Evolutionary conservation across 2,797 vertebrate species (phyloP), one percentile per base, ranked within the genome.

Genomic region (Vespertilio murinus): DNA sequence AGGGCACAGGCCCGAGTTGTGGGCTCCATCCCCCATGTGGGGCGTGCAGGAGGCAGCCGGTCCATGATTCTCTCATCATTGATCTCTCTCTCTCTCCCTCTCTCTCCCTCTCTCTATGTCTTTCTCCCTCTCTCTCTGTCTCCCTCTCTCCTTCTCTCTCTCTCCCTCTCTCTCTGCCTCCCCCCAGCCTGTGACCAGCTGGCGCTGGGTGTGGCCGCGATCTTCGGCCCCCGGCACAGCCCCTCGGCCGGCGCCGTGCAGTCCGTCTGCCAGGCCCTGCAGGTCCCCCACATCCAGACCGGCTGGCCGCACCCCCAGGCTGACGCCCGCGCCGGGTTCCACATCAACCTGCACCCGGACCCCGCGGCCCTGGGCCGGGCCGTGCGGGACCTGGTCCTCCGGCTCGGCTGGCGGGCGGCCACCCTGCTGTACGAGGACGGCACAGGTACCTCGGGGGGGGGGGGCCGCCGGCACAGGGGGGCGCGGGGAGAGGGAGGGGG

Each of bases 361-460:
- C 99, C 99, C 65, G 97, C 99, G 74, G 99, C 99, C 92, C 99
- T 99, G 97, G 99, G 99, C 98, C 98, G 99, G 73, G 99, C 99
- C 0, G 98, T 99, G 93, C 97, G 99, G 97, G 99, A 99, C 96
- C 98, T 99, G 42, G 99, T 99, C 93, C 99, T 99, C 88, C 99
- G 98, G 96, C 99, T 99, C 98, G 99, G 99, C 96, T 99, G 99
- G 99, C 99, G 99, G 86, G 98, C 98, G 0, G 98, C 99, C 93
- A 99, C 99, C 0, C 99, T 99, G 70, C 99, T 99, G 23, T 99
- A 99, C 4, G 99, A 99, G 98, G 99, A 99, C 86, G 99, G 99
- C 77, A 99, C 99, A 81, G 99, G 99, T 42, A 42, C 7, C 42
- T 42, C n/a, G n/a, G 40, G 4, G 40, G 40, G 40, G 40, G 4